Evolutionary conservation across 2,797 vertebrate genomes (phyloP), one percentile per base, ranked within the genome.

Genomic region (Perodicticus potto): DNA sequence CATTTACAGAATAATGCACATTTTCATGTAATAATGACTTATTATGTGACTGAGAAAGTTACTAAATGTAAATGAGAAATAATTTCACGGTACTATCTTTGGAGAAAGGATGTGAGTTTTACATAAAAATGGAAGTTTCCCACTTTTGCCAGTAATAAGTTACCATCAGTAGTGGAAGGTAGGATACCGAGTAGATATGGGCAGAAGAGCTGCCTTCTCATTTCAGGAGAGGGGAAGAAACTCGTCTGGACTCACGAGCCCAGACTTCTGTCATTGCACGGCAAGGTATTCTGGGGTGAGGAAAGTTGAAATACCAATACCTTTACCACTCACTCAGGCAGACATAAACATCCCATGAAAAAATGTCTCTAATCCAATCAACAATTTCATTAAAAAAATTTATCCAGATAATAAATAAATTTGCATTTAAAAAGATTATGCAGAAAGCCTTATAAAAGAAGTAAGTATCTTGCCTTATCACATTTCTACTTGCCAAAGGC

Each of bases 61-160:
- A 94, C 78, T 49, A 92, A 92, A 94, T 96, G 95, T 78, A 96
- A 96, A 97, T 94, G 93, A 97, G 96, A 93, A 96, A 89, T 40
- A 83, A 92, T 94, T 96, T 94, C 23, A 5, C 69, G 16, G 5
- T 83, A 25, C 89, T 81, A 84, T 81, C 89, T 96, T 97, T 70
- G 89, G 76, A 77, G 80, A 88, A 97, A 94, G 32, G 40, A 72
- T 94, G 53, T 81, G 49, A 85, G 37, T 94, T 95, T 96, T 73
- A 83, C 94, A 95, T 90, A 93, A 91, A 95, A 95, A 95, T 87
- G 78, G 49, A 95, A 84, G 72, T 93, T 86, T 91, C 40, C 43
- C 69, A 82, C 73, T 96, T 94, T 91, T 88, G 55, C 83, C 70
- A 53, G 6, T 77, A 69, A 65, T 89, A 70, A 57, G 63, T 83